Percentiles rank a stretch among this genome's conserved stretches.
Conservation (phyloP, 2,113 vertebrate genomes). For the Hippocampus zosterae region DNA sequence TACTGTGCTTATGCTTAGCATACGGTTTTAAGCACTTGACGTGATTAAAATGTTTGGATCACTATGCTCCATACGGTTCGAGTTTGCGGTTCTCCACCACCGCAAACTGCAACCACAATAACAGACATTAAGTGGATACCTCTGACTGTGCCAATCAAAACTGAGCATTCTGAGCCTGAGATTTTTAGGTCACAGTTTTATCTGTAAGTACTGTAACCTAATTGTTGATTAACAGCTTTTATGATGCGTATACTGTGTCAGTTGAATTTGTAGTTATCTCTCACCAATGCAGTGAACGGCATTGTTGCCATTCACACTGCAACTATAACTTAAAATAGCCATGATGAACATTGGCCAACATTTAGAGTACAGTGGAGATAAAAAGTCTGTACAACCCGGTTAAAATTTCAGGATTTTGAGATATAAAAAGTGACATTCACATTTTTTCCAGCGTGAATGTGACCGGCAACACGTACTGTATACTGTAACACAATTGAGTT, state of each 20-base stretch:
- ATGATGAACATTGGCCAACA: not conserved
- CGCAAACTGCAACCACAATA: not conserved
- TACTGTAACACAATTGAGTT: no score
- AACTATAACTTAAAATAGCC: not conserved
- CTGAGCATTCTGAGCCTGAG: not conserved
- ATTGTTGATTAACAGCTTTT: not conserved
- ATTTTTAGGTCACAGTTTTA: not conserved
- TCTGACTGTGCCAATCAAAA: not conserved
- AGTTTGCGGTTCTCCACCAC: not conserved
- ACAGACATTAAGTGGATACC: not conserved
- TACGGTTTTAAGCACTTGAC: no score
- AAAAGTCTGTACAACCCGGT: not conserved
- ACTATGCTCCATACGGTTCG: not conserved
- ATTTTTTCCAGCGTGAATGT: not conserved
- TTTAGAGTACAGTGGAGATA: not conserved
- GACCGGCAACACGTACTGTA: no score
- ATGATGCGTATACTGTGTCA: not conserved
- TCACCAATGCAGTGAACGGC: not conserved
- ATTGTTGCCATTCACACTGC: not conserved
- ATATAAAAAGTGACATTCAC: not conserved
- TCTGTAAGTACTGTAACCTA: not conserved
- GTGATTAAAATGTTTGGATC: no score
- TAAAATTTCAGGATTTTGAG: not conserved
- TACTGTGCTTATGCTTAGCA: no score
- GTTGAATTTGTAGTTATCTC: not conserved